A percentile compares a stretch with the other conserved stretches of the same genome.
Evolutionary conservation across 2,888 invertebrate species (phyloP).

Genomic region (Leptopilina myrica): DNA sequence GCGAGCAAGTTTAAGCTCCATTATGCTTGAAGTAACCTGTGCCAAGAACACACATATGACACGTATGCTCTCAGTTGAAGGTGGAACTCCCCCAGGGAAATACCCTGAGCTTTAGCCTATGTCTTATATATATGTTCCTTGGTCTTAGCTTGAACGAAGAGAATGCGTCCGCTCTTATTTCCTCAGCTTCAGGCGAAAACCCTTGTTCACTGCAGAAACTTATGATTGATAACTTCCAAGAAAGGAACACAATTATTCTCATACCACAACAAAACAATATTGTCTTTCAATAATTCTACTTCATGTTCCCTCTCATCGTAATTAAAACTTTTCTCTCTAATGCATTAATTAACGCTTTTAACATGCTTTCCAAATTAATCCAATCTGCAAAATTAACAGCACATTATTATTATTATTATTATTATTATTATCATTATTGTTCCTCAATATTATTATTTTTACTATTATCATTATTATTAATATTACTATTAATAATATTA

Average conservation of each 20-base stretch:
- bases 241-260: not conserved
- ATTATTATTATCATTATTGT: too few species aligned
- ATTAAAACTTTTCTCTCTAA: not conserved
- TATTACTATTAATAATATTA: too few species aligned
- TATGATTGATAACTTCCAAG: conserved; percentile 48
- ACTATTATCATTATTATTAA: too few species aligned
- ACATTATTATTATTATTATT: too few species aligned
- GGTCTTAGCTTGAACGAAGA: conserved; percentile 49
- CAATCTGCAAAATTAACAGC: too few species aligned
- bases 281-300: not conserved
- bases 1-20: conserved; percentile 12
- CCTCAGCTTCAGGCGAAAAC: conserved; percentile 40
- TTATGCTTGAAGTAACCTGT: not conserved
- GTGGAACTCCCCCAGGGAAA: conserved; percentile 50
- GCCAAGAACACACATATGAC: conserved; percentile 6
- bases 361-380: too few species aligned
- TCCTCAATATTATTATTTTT: too few species aligned
- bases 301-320: not conserved
- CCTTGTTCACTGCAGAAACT: conserved; percentile 40
- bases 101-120: conserved; percentile 48
- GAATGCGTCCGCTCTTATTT: conserved; percentile 42
- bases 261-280: not conserved
- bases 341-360: too few species aligned
- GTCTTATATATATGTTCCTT: conserved; percentile 46
- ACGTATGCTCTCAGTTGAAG: conserved; percentile 15